Evolutionary conservation across 2,113 vertebrate species (phyloP).

Genomic region (Argyrosomus japonicus): DNA sequence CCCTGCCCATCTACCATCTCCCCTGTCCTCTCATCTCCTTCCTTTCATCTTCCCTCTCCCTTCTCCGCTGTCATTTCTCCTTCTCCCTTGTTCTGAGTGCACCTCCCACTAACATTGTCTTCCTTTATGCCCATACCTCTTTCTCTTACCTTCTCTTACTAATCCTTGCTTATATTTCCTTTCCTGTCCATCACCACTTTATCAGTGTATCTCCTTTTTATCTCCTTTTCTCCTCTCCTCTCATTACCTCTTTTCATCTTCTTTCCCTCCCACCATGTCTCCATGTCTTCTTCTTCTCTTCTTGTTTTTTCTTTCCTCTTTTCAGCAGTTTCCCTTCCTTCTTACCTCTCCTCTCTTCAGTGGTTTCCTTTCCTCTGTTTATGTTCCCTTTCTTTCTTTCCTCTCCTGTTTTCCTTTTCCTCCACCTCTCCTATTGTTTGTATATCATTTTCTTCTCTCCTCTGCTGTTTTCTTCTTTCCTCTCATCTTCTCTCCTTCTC

Average conservation of each 20-base stretch:
- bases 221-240: too few relatives aligned
- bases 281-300: too few relatives aligned
- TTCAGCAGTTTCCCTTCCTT: neutral
- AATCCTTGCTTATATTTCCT: neutral
- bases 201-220: neutral
- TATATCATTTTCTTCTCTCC: neutral
- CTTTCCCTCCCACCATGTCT: neutral
- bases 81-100: neutral
- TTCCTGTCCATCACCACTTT: neutral
- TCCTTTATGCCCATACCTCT: neutral
- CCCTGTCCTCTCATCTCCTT: slow-evolving; percentile 3
- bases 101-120: neutral
- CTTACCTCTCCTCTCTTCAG: too few relatives aligned
- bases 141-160: neutral
- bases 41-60: slow-evolving; percentile 16
- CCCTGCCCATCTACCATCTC: slow-evolving; percentile 15
- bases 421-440: neutral
- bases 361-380: neutral
- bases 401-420: neutral
- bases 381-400: neutral
- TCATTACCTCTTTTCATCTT: too few relatives aligned
- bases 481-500: too few relatives aligned
- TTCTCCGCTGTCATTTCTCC: slow-evolving; percentile 1
- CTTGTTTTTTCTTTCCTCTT: neutral
- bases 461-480: neutral